phyloP scores from a whole-genome alignment of 35 echinoderm and acorn worm species.

The Apostichopus japonicus region DNA sequence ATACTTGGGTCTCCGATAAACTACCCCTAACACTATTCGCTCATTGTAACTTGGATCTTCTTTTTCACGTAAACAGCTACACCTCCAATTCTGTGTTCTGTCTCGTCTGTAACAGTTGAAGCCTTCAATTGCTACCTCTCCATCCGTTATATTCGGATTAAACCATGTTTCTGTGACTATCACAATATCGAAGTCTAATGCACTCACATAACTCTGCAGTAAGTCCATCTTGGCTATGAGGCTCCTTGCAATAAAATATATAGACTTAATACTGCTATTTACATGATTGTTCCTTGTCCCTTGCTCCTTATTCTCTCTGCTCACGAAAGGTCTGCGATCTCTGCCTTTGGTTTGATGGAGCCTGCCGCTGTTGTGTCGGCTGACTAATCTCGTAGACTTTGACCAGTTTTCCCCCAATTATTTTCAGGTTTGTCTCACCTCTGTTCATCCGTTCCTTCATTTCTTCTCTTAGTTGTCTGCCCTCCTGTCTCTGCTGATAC shows the following conservation, averaged over 20 bases:
- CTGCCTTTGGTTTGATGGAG: background rate
- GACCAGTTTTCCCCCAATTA: slow-evolving; percentile 56
- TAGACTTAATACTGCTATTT: slow-evolving; percentile 45
- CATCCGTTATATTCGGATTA: slow-evolving; percentile 35
- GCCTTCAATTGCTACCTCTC: slow-evolving; percentile 25
- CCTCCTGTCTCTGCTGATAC: too few relatives aligned
- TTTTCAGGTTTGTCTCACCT: too few relatives aligned
- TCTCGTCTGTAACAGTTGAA: slow-evolving; percentile 26
- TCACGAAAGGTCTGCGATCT: background rate
- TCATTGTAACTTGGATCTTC: background rate
- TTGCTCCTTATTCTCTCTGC: background rate
- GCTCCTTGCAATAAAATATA: slow-evolving; percentile 40
- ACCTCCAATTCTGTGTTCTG: slow-evolving; percentile 32
- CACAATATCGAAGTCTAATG: background rate
- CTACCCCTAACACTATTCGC: slow-evolving; percentile 13
- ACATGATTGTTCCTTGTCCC: background rate
- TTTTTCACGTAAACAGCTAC: slow-evolving; percentile 37
- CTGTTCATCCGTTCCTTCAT: too few relatives aligned
- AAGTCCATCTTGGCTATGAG: background rate
- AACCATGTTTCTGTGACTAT: slow-evolving; percentile 57
- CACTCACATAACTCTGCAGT: too few relatives aligned
- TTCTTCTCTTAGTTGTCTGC: too few relatives aligned
- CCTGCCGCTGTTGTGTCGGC: background rate
- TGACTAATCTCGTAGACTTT: slow-evolving; percentile 6
- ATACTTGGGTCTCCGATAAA: slow-evolving; percentile 36